Conservation (phyloP, 2,888 invertebrate species). For the Creontiades dilutus region DNA sequence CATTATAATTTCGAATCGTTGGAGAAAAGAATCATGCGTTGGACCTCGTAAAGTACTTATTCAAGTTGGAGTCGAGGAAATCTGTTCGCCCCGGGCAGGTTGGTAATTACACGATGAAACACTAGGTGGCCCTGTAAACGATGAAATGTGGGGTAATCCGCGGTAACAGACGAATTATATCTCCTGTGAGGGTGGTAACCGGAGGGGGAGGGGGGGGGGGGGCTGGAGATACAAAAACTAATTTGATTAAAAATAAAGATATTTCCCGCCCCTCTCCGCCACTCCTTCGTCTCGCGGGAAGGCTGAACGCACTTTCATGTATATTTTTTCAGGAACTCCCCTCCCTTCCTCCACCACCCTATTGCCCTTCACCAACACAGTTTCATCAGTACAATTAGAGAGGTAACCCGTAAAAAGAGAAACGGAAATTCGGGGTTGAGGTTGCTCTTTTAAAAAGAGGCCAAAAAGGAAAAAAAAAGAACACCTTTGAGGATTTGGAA, state of each 20-base stretch:
- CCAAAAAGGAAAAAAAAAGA: constrained; percentile 39
- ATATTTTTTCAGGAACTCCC: neutral
- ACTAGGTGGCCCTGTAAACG: no score
- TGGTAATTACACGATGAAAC: no score
- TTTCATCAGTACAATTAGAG: constrained; percentile 64
- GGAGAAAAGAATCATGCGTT: no score
- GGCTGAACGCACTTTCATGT: constrained; percentile 19
- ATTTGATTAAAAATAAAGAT: constrained; percentile 21
- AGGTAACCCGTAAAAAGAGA: constrained; percentile 26
- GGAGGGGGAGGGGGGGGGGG: neutral
- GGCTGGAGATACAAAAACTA: constrained; percentile 14
- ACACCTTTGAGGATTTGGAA: constrained; percentile 60
- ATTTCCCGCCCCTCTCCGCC: neutral
- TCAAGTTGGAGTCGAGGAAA: no score
- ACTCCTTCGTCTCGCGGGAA: no score
- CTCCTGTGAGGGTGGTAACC: no score
- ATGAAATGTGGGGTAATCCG: no score
- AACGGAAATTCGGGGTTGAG: constrained; percentile 57
- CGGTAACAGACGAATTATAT: no score
- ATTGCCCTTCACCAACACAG: neutral
- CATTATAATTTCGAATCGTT: no score
- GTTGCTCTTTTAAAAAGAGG: constrained; percentile 43
- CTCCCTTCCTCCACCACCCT: neutral
- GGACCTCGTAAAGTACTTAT: no score
- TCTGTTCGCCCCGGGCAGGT: no score